phyloP scores from a whole-genome alignment of 1,140 invertebrate species.

The Magallana gigas region DNA sequence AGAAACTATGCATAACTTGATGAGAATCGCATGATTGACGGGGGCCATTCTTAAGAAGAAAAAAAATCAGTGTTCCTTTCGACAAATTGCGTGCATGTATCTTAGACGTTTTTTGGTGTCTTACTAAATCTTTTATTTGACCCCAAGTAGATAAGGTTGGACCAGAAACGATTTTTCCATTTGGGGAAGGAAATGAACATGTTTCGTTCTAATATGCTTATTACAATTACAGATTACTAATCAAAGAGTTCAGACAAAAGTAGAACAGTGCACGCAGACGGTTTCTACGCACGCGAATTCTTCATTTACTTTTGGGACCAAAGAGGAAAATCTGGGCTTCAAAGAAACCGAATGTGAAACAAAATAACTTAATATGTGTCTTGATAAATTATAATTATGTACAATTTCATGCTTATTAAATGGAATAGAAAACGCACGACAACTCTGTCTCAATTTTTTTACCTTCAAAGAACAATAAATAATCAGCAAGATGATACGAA shows the following conservation, averaged over 20 bases:
- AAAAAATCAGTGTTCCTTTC: neutral
- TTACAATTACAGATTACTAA: slow-evolving; percentile 9
- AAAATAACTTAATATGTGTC: neutral
- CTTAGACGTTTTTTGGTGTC: too few relatives aligned
- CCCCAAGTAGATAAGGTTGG: neutral
- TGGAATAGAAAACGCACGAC: too few relatives aligned
- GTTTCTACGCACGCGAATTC: neutral
- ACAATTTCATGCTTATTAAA: neutral
- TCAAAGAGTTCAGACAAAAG: slow-evolving; percentile 7
- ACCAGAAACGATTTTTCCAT: neutral
- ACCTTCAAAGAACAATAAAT: too few relatives aligned
- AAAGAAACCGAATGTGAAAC: neutral
- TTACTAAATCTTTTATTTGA: neutral
- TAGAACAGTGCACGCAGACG: neutral
- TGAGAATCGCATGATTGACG: neutral
- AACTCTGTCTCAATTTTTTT: too few relatives aligned
- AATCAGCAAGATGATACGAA: too few relatives aligned
- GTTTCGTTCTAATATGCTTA: slow-evolving; percentile 10
- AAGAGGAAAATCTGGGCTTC: neutral
- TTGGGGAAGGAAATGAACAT: neutral
- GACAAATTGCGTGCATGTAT: neutral
- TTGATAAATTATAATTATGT: neutral
- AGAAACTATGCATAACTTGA: neutral
- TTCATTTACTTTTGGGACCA: neutral
- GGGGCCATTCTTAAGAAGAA: neutral